Evolutionary conservation across 2,888 invertebrate species (phyloP).

Genomic region (Coecobrya sp.): DNA sequence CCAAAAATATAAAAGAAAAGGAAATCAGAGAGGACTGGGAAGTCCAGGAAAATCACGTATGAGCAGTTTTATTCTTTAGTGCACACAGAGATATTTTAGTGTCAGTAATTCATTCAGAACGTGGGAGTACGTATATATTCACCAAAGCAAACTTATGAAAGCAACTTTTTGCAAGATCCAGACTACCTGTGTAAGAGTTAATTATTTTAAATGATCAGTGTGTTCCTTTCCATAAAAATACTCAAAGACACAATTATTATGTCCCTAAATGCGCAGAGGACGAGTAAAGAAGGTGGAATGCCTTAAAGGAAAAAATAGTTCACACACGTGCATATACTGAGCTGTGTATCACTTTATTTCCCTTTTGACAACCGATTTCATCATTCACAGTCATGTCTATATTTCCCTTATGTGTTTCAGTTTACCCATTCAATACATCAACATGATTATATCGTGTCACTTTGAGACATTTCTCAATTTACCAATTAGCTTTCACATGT

Average conservation of each 20-base stretch:
- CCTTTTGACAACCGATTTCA: not conserved
- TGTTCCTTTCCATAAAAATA: no score
- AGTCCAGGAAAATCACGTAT: not conserved
- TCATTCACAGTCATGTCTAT: not conserved
- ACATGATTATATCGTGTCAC: not conserved
- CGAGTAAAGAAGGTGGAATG: not conserved
- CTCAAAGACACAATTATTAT: no score
- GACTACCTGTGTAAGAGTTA: no score
- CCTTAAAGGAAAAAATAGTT: not conserved
- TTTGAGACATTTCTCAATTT: not conserved
- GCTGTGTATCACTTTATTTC: not conserved
- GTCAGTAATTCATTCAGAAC: no score
- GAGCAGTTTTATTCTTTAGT: no score
- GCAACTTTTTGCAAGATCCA: no score
- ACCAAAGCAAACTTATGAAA: no score
- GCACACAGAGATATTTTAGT: no score
- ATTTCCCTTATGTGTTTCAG: not conserved
- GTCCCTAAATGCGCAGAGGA: no score
- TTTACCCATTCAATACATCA: not conserved
- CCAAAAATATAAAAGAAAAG: not conserved
- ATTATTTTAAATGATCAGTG: no score
- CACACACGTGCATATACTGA: slow-evolving; percentile 10
- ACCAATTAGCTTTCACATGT: not conserved
- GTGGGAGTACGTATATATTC: no score
- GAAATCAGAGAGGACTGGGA: not conserved